These are phyloP conservation scores for Chelonus formosanus DNA, from an alignment of 2,888 invertebrate species.

Conservation along the genomic window DNA sequence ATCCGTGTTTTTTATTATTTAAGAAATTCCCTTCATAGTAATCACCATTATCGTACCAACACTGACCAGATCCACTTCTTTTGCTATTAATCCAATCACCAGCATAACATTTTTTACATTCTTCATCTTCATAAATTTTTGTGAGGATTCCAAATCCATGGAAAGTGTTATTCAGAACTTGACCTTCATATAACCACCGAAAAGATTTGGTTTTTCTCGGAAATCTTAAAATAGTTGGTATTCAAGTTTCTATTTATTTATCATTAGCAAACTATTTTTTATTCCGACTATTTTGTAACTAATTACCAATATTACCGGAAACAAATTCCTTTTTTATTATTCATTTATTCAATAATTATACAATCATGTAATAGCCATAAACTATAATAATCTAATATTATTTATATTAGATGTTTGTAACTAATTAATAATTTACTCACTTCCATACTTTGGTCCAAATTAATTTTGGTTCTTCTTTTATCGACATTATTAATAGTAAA, in stretches of 20 bases:
- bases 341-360: background rate
- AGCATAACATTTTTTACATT: conserved; percentile 62
- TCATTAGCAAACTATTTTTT: too few species aligned
- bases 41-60: conserved; percentile 68
- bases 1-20: conserved; percentile 68
- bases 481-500: too few species aligned
- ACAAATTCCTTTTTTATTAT: background rate
- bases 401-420: too few species aligned
- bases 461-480: too few species aligned
- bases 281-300: too few species aligned
- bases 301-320: too few species aligned
- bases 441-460: too few species aligned
- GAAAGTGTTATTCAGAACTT: conserved; percentile 68
- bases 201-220: conserved; percentile 31
- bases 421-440: too few species aligned
- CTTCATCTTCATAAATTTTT: conserved; percentile 38
- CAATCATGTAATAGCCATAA: too few species aligned
- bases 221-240: too few species aligned
- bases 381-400: too few species aligned
- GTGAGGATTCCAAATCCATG: conserved; percentile 71
- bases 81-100: conserved; percentile 72
- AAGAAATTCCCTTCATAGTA: conserved; percentile 71
- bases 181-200: conserved; percentile 70
- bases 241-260: conserved; percentile 1
- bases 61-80: conserved; percentile 70